phyloP scores from a whole-genome alignment of 2,888 invertebrate species.

The Lypha dubia region DNA sequence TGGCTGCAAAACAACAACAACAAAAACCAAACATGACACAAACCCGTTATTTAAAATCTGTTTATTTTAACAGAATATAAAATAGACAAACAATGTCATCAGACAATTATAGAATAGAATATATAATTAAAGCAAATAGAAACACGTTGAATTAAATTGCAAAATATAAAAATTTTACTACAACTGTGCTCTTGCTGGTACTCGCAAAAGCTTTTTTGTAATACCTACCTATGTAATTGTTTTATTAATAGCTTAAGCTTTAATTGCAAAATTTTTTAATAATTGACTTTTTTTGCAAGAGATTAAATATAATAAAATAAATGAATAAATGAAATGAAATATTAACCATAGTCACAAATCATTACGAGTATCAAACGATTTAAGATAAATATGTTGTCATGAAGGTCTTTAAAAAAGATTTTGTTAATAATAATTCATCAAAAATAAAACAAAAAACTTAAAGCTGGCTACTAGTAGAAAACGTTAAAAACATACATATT shows the following conservation, averaged over 20 bases:
- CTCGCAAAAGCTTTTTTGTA: conserved; percentile 4
- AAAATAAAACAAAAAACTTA: no score
- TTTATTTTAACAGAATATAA: conserved; percentile 38
- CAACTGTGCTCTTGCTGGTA: background rate
- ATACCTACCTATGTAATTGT: conserved; percentile 18
- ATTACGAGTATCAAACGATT: background rate
- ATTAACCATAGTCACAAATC: no score
- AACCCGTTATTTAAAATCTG: conserved; percentile 36
- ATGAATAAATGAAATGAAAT: no score
- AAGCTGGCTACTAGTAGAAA: no score
- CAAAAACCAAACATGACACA: conserved; percentile 35
- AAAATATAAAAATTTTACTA: background rate
- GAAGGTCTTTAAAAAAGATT: background rate
- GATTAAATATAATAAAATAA: background rate
- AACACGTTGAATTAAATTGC: conserved; percentile 3
- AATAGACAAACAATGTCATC: conserved; percentile 54
- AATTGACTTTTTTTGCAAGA: conserved; percentile 1
- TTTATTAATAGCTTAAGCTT: conserved; percentile 23
- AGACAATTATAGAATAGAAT: conserved; percentile 28
- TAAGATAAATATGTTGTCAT: no score
- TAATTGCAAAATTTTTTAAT: conserved; percentile 19
- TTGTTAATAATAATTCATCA: no score
- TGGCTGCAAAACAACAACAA: conserved; percentile 18
- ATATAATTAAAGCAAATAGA: conserved; percentile 5
- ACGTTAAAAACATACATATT: no score